Base-by-base conservation (phyloP, 1,140 invertebrate species). In the Temnothorax longispinosus region DNA sequence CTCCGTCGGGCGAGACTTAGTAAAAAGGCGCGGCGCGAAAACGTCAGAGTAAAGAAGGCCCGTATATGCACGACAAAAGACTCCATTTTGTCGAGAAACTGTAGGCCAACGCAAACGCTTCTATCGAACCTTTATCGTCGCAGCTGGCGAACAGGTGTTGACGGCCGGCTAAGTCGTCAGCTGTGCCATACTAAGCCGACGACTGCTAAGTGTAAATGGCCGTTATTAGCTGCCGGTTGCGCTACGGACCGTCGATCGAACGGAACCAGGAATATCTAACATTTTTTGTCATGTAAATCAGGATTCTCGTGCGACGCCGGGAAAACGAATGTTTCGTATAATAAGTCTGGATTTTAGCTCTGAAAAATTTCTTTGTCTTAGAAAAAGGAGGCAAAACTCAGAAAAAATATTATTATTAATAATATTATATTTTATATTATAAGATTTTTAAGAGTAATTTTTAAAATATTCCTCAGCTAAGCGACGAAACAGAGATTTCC, bases 61-160 rank as follows among this genome's bases (percentile, higher is more conserved):
- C 56, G 27, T 69, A 54, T 47, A 32, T n/a, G 35, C 71, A 69
- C 35, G 56, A 88, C 89, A 88, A 88, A 89, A 75, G 85, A 87
- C 81, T 11, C 52, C 74, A 65, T 38, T 74, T 58, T 58, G 56
- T 35, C 54, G 56, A 85, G 84, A 87, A 89, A 88, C 85, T 64
- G 77, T 62, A 69, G 67, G 21, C 35, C 41, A 44, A 72, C 75
- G 64, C 15, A 52, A 76, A 87, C 77, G 82, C 84, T 86, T 85
- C 71, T 85, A 89, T 87, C 86, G 58, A 50, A 69, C 60, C 41
- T 90, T 91, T 90, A 91, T 92, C 90, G 92, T 77, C 77, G 91
- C 94, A 94, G 93, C 93, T 94, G 94, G 92, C 69, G 90, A 94
- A 94, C 94, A 94, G 94, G 94, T 94, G 94, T 91, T 77, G 89